Percentiles rank a stretch among this genome's conserved stretches.
Evolutionary conservation across 2,888 invertebrate genomes (phyloP).

Genomic region (Deilephila porcellus): DNA sequence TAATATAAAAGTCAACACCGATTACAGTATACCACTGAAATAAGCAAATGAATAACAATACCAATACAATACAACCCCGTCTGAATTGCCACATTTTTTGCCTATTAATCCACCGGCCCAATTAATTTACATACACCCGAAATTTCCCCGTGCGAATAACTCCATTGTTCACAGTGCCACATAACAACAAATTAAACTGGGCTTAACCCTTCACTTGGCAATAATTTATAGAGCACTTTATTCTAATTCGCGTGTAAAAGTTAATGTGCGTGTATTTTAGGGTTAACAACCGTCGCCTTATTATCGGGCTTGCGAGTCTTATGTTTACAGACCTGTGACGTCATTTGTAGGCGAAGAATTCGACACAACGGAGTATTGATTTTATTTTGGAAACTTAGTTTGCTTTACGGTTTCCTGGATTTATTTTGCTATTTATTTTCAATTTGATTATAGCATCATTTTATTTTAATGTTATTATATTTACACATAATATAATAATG

Average conservation of each 20-base stretch:
- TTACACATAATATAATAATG: too few relatives aligned
- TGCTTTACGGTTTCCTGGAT: too few relatives aligned
- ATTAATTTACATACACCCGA: constrained; percentile 22
- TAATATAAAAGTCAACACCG: too few relatives aligned
- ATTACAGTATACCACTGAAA: too few relatives aligned
- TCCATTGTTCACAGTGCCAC: constrained; percentile 20
- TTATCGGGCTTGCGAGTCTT: constrained; percentile 35
- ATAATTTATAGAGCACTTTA: constrained; percentile 44
- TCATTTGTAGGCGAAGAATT: constrained; percentile 1
- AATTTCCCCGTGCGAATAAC: constrained; percentile 5
- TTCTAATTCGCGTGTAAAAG: constrained; percentile 46
- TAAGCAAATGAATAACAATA: not conserved
- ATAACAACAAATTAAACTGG: constrained; percentile 28
- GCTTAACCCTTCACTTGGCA: constrained; percentile 36
- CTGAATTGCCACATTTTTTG: not conserved
- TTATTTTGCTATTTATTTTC: too few relatives aligned
- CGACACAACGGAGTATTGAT: too few relatives aligned
- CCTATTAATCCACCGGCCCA: not conserved
- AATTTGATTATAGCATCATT: too few relatives aligned
- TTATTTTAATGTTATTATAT: too few relatives aligned
- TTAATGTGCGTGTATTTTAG: constrained; percentile 36
- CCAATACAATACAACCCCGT: too few relatives aligned
- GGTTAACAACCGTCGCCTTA: constrained; percentile 40
- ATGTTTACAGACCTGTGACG: constrained; percentile 23
- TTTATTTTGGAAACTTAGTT: too few relatives aligned